These are phyloP conservation scores for Lutraria lutraria DNA, from an alignment of 2,888 invertebrate genomes.

Conservation along the genomic window DNA sequence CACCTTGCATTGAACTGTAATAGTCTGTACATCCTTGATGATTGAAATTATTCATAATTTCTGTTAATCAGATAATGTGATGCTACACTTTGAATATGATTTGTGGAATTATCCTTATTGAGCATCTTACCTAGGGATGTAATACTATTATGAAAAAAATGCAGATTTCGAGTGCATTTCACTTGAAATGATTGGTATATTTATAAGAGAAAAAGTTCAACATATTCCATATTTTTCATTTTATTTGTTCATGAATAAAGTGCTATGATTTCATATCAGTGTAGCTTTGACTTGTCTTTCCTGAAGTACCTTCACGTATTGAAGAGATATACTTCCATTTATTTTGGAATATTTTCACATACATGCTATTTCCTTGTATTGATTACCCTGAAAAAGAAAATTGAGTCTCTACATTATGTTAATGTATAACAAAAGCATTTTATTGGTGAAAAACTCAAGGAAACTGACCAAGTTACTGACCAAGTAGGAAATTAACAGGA, in stretches of 20 bases:
- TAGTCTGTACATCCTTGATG: not conserved
- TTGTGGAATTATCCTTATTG: not conserved
- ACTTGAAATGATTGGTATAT: not conserved
- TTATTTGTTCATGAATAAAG: constrained; percentile 26
- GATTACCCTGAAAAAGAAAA: constrained; percentile 1
- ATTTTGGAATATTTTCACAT: not conserved
- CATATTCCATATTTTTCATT: constrained; percentile 15
- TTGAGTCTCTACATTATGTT: no score
- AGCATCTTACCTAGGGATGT: not conserved
- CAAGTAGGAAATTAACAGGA: no score
- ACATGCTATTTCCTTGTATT: constrained; percentile 6
- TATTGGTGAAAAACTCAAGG: no score
- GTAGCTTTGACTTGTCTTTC: not conserved
- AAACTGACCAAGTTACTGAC: no score
- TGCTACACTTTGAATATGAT: not conserved
- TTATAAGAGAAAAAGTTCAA: not conserved
- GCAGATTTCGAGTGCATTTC: not conserved
- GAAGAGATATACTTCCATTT: not conserved
- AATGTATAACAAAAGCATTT: no score
- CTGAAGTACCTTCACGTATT: not conserved
- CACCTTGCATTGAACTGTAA: not conserved
- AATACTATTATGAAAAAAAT: not conserved
- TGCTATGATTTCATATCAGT: constrained; percentile 18
- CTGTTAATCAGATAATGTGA: not conserved
- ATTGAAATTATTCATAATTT: not conserved